Percentiles rank a stretch among this genome's conserved stretches.
These are phyloP conservation scores for Dendrolimus pini DNA, from an alignment of 2,888 invertebrate genomes.

Conservation along the genomic window DNA sequence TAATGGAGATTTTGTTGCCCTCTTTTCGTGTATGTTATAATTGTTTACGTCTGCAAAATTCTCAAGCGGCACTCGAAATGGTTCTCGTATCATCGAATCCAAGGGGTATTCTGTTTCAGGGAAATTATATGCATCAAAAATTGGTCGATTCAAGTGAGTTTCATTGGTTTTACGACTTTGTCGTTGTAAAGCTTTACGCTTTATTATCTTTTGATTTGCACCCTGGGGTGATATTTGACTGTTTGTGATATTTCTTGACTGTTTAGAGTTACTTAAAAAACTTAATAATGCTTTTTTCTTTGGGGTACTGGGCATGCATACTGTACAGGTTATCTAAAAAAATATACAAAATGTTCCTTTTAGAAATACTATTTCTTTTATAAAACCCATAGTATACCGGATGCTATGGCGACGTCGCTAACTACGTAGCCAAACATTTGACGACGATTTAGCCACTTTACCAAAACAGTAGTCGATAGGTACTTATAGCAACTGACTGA, in stretches of 20 bases:
- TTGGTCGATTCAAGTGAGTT: conserved; percentile 11
- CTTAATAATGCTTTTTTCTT: conserved; percentile 15
- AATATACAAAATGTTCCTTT: neutral
- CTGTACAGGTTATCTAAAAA: conserved; percentile 31
- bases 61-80: conserved; percentile 8
- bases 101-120: conserved; percentile 39
- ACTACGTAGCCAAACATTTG: no score
- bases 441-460: no score
- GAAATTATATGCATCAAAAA: conserved; percentile 29
- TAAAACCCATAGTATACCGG: no score
- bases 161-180: conserved; percentile 7
- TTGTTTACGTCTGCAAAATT: conserved; percentile 3
- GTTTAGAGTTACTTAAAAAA: conserved; percentile 10
- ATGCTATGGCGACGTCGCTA: no score
- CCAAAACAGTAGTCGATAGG: no score
- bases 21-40: neutral
- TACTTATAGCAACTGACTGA: no score
- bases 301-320: conserved; percentile 25
- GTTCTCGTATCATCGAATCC: conserved; percentile 11
- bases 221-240: neutral
- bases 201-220: neutral
- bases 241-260: neutral
- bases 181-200: neutral
- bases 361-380: no score
- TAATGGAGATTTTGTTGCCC: conserved; percentile 3